These are phyloP conservation scores for Microctonus aethiopoides DNA, from an alignment of 2,888 invertebrate species.

Conservation along the genomic window DNA sequence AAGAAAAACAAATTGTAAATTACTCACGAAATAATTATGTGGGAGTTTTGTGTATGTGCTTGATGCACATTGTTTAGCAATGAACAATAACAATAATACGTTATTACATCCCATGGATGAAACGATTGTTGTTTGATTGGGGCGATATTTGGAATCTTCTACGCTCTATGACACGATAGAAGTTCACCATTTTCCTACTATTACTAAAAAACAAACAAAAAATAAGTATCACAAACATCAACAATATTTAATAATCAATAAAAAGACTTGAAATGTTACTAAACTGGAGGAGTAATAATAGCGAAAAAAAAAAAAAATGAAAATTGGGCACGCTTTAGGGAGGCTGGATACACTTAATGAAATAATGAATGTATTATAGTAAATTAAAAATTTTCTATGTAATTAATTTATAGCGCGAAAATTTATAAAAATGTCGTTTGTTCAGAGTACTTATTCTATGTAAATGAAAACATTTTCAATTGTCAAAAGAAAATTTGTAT, in stretches of 20 bases:
- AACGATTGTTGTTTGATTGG: constrained; percentile 56
- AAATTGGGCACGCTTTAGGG: constrained; percentile 50
- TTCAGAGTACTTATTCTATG: constrained; percentile 61
- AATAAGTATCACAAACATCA: background rate
- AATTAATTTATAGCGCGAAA: constrained; percentile 64
- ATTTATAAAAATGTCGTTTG: constrained; percentile 56
- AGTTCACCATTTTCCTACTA: constrained; percentile 61
- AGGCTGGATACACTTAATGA: constrained; percentile 60
- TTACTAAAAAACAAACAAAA: constrained; percentile 11
- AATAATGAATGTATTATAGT: constrained; percentile 64
- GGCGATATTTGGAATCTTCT: constrained; percentile 59
- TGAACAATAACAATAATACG: constrained; percentile 53
- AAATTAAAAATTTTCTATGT: constrained; percentile 64
- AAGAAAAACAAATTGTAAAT: constrained; percentile 27
- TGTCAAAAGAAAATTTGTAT: constrained; percentile 34
- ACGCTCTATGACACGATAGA: constrained; percentile 59
- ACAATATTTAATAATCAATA: constrained; percentile 32
- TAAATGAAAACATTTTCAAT: constrained; percentile 50
- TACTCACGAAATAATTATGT: constrained; percentile 43
- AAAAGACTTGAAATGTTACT: constrained; percentile 53
- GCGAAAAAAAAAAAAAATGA: background rate
- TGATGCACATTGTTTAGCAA: constrained; percentile 53
- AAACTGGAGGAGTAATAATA: constrained; percentile 30
- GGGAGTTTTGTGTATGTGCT: constrained; percentile 55
- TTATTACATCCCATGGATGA: constrained; percentile 63